These are phyloP conservation scores for Drosophila setosimentum DNA, from an alignment of 2,888 invertebrate species.

Conservation along the genomic window DNA sequence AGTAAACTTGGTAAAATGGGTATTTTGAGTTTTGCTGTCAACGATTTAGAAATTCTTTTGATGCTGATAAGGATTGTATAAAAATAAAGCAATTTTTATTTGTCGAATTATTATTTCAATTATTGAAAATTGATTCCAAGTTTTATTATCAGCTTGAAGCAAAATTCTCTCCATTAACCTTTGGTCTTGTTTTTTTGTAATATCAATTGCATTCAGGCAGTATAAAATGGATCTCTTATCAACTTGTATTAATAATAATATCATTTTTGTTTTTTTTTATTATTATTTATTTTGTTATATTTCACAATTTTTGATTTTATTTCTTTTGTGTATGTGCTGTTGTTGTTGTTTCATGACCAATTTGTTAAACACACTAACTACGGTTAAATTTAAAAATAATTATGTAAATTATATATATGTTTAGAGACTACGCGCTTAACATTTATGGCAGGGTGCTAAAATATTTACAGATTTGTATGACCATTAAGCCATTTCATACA, in stretches of 20 bases:
- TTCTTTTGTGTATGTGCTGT: conserved; percentile 18
- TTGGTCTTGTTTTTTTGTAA: not conserved
- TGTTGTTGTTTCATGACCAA: conserved; percentile 36
- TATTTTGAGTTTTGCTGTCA: not conserved
- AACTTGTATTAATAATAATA: conserved; percentile 1
- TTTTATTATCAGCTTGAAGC: not conserved
- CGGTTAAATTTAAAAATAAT: conserved; percentile 37
- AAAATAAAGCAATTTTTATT: not conserved
- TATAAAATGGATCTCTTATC: not conserved
- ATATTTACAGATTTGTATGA: conserved; percentile 42
- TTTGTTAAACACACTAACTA: conserved; percentile 59
- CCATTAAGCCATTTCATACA: conserved; percentile 37
- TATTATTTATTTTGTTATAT: conserved; percentile 28
- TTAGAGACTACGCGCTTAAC: conserved; percentile 43
- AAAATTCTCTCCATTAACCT: not conserved
- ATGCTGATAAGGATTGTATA: not conserved
- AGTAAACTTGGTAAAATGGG: not conserved
- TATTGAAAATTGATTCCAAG: not conserved
- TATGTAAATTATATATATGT: conserved; percentile 21
- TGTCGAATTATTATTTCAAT: not conserved
- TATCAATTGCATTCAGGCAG: not conserved
- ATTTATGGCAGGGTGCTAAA: conserved; percentile 53
- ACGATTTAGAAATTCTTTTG: not conserved
- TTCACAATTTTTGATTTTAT: conserved; percentile 37
- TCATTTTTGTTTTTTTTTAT: too few relatives aligned